Evolutionary conservation across 2,113 vertebrate genomes (phyloP), one percentile per base, ranked within the genome.

Genomic region (Mustela lutreola): DNA sequence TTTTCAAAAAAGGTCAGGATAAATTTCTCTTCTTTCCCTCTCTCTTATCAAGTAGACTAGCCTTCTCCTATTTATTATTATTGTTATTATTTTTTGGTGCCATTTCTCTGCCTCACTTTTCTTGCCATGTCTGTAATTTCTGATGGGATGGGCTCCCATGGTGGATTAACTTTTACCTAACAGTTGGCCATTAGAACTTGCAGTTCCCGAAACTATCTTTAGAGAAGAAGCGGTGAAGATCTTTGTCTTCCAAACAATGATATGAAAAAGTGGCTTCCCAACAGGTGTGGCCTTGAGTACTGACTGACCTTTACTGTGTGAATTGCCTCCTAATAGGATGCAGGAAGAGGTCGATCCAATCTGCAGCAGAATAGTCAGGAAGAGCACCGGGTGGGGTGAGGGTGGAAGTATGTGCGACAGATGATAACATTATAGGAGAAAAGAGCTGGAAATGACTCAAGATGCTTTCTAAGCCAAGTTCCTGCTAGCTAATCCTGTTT

Each of bases 151-250:
- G 95, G 36, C n/a, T 56, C 45, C 65, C 1, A 84, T 31, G 62
- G 76, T 65, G 76, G 82, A 73, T 89, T 89, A 39, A 93, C 91
- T 96, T 88, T 95, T 33, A 96, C 10, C 0, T 95, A 75, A 96
- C 90, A 96, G 96, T 94, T 94, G 94, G 86, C 82, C 80, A 50
- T 36, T 6, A 82, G 70, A 91, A 78, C 39, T 95, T 78, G 82
- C 42, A 86, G 79, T 90, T 98, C 56, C 65, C 81, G 62, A 21
- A 58, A 14, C 48, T 79, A 42, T 93, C 56, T 97, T 96, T 92
- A 83, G 92, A 89, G 70, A 94, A 97, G 97, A 97, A 97, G 88
- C 12, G 18, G 45, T 75, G 76, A 97, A 48, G 75, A 83, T 33
- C 26, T 87, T 11, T 31, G 48, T 78, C 60, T 97, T 96, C 79